phyloP scores from a whole-genome alignment of 2,113 vertebrate species.

The Crotalus viridis region DNA sequence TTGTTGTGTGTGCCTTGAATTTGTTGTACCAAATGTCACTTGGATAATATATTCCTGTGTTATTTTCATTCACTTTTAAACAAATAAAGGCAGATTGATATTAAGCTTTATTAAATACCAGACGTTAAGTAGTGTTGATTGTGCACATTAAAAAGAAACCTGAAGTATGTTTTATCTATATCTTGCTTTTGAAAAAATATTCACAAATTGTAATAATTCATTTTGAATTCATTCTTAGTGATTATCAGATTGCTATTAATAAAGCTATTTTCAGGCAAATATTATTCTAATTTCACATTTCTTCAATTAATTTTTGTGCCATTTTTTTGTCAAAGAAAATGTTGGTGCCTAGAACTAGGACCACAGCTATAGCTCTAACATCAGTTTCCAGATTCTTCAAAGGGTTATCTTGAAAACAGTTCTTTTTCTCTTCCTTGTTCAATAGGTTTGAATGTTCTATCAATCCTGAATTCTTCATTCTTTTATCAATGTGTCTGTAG shows the following conservation, averaged over 20 bases:
- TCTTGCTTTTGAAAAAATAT: not conserved
- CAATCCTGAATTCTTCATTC: constrained; percentile 18
- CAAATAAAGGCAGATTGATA: not conserved
- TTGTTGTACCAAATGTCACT: not conserved
- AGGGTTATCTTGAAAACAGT: not conserved
- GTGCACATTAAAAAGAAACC: not conserved
- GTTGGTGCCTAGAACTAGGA: not conserved
- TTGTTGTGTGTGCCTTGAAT: not conserved
- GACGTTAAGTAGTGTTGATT: not conserved
- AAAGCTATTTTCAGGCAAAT: not conserved
- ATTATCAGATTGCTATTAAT: not conserved
- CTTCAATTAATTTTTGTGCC: not conserved
- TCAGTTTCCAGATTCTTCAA: not conserved
- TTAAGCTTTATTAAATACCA: not conserved
- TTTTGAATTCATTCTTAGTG: not conserved
- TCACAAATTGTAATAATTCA: not conserved
- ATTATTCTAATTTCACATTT: not conserved
- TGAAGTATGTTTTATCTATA: not conserved
- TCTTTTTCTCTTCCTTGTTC: not conserved
- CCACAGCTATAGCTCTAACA: not conserved
- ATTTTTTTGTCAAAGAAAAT: not conserved
- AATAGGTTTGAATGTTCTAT: not conserved
- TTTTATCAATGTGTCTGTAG: constrained; percentile 12
- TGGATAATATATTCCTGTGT: not conserved
- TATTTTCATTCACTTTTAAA: not conserved